Evolutionary conservation across 1,140 invertebrate species (phyloP).

Genomic region (Papilio polyxenes): DNA sequence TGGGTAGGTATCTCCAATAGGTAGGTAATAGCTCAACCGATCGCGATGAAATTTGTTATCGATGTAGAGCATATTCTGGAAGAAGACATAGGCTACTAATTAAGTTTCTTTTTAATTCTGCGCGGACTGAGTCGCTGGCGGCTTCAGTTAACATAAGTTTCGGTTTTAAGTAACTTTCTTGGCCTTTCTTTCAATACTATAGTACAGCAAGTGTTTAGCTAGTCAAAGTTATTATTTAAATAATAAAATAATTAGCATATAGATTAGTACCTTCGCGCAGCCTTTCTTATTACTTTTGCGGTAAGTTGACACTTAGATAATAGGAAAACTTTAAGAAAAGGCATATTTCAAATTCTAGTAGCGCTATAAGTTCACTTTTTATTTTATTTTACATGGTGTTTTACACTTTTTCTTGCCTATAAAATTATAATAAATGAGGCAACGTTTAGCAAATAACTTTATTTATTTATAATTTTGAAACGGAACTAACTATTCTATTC

Average conservation of each 20-base stretch:
- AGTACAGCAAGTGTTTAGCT: neutral
- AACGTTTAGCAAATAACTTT: too few relatives aligned
- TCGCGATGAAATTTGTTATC: too few relatives aligned
- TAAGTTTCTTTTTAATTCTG: too few relatives aligned
- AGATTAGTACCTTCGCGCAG: constrained; percentile 4
- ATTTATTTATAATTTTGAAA: too few relatives aligned
- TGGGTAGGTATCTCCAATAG: too few relatives aligned
- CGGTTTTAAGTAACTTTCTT: neutral
- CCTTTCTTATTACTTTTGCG: neutral
- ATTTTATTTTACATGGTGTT: neutral
- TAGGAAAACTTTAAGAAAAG: constrained; percentile 10
- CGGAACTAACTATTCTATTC: too few relatives aligned
- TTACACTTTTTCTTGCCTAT: neutral
- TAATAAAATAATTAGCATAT: constrained; percentile 13
- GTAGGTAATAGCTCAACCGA: too few relatives aligned
- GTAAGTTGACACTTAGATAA: constrained; percentile 8
- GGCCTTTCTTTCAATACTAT: neutral
- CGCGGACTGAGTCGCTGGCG: too few relatives aligned
- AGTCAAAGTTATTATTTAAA: neutral
- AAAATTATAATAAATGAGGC: too few relatives aligned
- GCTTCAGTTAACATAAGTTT: neutral
- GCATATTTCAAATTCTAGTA: neutral
- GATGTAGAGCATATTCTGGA: too few relatives aligned
- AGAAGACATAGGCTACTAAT: too few relatives aligned
- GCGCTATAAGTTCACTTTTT: neutral